Base-by-base conservation (phyloP, 2,888 invertebrate genomes). In the Calephelis perditalis region DNA sequence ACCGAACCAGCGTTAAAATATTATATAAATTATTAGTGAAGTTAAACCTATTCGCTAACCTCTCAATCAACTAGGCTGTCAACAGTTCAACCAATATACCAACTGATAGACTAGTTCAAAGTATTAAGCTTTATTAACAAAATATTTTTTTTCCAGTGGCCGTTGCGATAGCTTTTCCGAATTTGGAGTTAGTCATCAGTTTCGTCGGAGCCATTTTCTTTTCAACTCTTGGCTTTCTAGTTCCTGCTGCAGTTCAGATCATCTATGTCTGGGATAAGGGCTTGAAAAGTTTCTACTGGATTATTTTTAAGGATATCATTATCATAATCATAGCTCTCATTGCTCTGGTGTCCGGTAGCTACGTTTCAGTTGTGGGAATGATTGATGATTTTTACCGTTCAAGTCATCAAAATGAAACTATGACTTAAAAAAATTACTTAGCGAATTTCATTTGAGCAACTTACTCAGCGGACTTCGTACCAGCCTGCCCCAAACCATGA, bases 111-210 rank as follows among this genome's bases (percentile, higher is more conserved):
- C 26, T 26, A 3, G 26, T 26, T 26, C 26, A 3, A 3, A 26
- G 4, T 26, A 26, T 4, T 26, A 26, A 26, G 26, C 26, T 26
- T 26, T 26, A 26, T 26, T 26, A 26, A 3, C 3, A 26, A 1
- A 26, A 52, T 26, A 52, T 52, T 36, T 35, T 59, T n/a, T 57
- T 59, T 60, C 56, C 92, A 92, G 96, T 96, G 70, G 92, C 92
- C 1, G 78, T 97, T 56, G 96, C 96, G 0, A 94, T 94, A 4
- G 92, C 94, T 3, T 96, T 98, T 59, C 97, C 97, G 0, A 93
- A 96, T 73, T 85, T 98, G 66, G 97, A 96, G 63, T 92, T 97
- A 2, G 95, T 98, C 68, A 98, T 98, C 73, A 95, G 97, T 56
- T 89, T 98, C 60, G 96, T 97, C 0, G 98, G 98, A 12, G 95